Conservation (phyloP, 2,113 vertebrate genomes). For the Salminus brasiliensis region DNA sequence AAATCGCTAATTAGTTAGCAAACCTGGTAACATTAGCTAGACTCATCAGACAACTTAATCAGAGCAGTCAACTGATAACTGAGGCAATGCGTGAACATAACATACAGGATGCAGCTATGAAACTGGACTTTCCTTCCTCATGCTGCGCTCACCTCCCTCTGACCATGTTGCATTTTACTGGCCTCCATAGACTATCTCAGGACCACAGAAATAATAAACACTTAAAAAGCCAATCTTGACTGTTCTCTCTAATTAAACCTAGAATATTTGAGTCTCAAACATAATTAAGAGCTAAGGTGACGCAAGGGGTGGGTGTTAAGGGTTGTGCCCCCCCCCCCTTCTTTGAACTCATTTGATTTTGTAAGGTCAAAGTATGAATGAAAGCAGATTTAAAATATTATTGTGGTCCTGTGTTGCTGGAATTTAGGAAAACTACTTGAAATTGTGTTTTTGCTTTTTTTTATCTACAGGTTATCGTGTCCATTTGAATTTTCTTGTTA, state of each 20-base stretch:
- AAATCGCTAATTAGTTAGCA: too few species aligned
- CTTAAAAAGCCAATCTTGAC: constrained; percentile 58
- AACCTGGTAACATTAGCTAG: too few species aligned
- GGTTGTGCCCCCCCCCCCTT: too few species aligned
- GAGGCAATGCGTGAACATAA: neutral
- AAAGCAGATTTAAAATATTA: neutral
- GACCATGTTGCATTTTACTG: neutral
- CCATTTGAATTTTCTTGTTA: too few species aligned
- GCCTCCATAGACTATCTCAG: constrained; percentile 35
- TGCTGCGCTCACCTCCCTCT: neutral
- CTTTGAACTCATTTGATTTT: neutral
- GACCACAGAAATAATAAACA: constrained; percentile 63
- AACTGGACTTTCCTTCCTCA: neutral
- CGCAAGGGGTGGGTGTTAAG: constrained; percentile 54
- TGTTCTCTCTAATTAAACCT: constrained; percentile 22
- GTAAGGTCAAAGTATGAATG: neutral
- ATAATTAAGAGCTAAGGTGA: constrained; percentile 37
- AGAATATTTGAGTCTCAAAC: constrained; percentile 49
- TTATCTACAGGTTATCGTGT: too few species aligned
- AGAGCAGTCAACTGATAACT: constrained; percentile 15
- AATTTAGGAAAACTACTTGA: too few species aligned
- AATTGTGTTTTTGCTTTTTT: too few species aligned
- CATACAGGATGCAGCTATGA: neutral
- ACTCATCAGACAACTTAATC: constrained; percentile 5
- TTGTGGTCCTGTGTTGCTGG: neutral